Base-by-base conservation (phyloP, 2,888 invertebrate genomes). In the Strigamia maritima region DNA sequence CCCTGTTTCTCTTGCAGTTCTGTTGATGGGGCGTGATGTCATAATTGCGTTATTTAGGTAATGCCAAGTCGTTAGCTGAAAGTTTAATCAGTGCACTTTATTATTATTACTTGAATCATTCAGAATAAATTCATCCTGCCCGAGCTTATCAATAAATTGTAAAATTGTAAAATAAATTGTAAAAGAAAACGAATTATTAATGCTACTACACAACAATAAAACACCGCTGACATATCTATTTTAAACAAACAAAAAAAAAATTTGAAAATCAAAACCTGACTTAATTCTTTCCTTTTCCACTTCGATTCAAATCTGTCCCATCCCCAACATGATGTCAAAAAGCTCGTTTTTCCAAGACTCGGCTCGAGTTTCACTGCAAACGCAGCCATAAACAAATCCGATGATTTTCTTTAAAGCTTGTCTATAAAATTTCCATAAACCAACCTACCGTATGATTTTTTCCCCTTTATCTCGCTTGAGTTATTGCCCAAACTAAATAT, bases 21-120 rank as follows among this genome's bases (percentile, higher is more conserved):
- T 26, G 70, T 70, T 70, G 70, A 70, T 70, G 70, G 70, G 70
- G 70, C 70, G 70, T 70, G 70, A 70, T 70, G 70, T 70, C 70
- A 70, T 70, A 70, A 70, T 70, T 70, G 70, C 70, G 70, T 70
- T 70, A 70, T 70, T 70, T 70, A 70, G 70, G 70, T 70, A 70
- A 70, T 70, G 70, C 70, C 70, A 70, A 70, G 70, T 28, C 70
- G 70, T 70, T 70, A 70, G 70, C 70, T 70, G 70, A 70, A 70
- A 70, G 70, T 70, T 70, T 70, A 70, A 70, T 70, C 70, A 70
- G 24, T 70, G 70, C 70, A 70, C 70, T 70, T 70, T 70, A 70
- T 70, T 70, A 70, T 70, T 70, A 70, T 70, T 70, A 70, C 70
- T 70, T 28, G 70, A 70, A 28, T 70, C 70, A 70, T 12, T 70